Conservation (phyloP, 2,888 invertebrate species). For the Pasiphila rectangulata region DNA sequence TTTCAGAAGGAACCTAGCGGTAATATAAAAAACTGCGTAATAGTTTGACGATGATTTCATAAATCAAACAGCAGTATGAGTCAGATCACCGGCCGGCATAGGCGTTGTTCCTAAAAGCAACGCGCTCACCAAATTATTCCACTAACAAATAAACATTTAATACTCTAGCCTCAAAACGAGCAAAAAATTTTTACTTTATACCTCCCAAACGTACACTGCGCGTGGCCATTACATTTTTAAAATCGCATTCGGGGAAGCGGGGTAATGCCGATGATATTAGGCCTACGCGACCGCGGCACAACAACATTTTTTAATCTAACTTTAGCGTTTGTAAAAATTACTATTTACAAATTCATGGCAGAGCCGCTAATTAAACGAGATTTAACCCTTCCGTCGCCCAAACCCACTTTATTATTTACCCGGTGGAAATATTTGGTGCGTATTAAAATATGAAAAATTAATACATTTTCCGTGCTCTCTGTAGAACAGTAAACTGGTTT, state of each 20-base stretch:
- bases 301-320: slow-evolving; percentile 79
- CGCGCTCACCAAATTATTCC: slow-evolving; percentile 48
- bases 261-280: slow-evolving; percentile 61
- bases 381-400: slow-evolving; percentile 80
- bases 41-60: slow-evolving; percentile 48
- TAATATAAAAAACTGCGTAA: background rate
- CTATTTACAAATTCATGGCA: slow-evolving; percentile 77
- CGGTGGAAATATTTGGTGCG: slow-evolving; percentile 78
- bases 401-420: slow-evolving; percentile 74
- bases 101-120: slow-evolving; percentile 21
- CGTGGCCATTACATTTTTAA: slow-evolving; percentile 74
- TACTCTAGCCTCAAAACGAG: slow-evolving; percentile 65
- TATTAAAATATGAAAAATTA: slow-evolving; percentile 80
- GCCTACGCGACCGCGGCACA: slow-evolving; percentile 67
- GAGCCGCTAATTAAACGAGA: slow-evolving; percentile 78
- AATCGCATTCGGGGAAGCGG: slow-evolving; percentile 62
- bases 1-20: background rate
- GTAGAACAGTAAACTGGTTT: slow-evolving; percentile 36
- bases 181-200: slow-evolving; percentile 70
- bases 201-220: slow-evolving; percentile 66
- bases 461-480: slow-evolving; percentile 56
- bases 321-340: slow-evolving; percentile 81
- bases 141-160: slow-evolving; percentile 67
- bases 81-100: slow-evolving; percentile 37
- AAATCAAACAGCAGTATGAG: slow-evolving; percentile 54